phyloP scores from a whole-genome alignment of 2,888 invertebrate genomes.

The Andricus curvator region DNA sequence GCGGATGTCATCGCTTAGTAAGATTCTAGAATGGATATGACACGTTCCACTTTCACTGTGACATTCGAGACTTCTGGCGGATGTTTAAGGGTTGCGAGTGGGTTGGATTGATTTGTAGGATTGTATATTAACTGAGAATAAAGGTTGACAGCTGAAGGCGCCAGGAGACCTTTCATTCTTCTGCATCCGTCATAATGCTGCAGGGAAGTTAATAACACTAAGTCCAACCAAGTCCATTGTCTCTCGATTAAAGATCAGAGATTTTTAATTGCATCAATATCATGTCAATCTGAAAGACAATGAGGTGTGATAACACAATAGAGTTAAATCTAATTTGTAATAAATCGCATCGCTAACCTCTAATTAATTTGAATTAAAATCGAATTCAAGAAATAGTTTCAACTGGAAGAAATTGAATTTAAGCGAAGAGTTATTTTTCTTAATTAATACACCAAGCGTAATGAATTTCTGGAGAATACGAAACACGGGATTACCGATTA shows the following conservation, averaged over 20 bases:
- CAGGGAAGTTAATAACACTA: background rate
- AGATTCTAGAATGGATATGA: background rate
- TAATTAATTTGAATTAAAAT: background rate
- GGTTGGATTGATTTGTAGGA: background rate
- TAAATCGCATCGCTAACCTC: background rate
- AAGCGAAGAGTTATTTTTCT: background rate
- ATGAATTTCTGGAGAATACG: background rate
- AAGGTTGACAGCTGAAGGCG: conserved; percentile 1
- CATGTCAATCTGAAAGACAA: background rate
- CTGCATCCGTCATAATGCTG: background rate
- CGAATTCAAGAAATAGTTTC: too few species aligned
- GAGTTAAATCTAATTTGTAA: background rate
- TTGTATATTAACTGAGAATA: background rate
- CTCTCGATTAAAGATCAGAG: too few species aligned
- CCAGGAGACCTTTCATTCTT: background rate
- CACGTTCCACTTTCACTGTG: conserved; percentile 33
- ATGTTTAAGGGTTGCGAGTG: conserved; percentile 24
- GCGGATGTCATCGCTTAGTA: background rate
- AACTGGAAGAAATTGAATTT: background rate
- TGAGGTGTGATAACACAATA: background rate
- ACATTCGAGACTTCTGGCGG: conserved; percentile 27
- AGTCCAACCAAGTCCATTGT: background rate
- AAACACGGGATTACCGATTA: background rate
- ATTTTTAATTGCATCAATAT: background rate
- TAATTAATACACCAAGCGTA: background rate